These are phyloP conservation scores for Cerastis leucographa DNA, from an alignment of 2,888 invertebrate genomes.

Conservation along the genomic window DNA sequence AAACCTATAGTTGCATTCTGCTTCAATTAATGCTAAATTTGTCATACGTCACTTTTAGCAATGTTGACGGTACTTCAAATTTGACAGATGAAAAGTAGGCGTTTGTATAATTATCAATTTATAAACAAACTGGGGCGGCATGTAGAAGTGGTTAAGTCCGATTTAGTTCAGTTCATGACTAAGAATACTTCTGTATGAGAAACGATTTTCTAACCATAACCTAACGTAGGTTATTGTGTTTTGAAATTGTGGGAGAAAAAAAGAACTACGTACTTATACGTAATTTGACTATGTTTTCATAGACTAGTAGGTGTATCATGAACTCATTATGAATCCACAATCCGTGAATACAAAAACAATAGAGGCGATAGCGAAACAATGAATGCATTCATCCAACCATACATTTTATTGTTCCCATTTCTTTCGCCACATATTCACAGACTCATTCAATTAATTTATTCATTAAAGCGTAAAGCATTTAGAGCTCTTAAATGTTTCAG, in stretches of 20 bases:
- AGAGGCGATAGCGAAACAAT: conserved; percentile 77
- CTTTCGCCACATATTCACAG: conserved; percentile 65
- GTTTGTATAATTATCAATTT: too few relatives aligned
- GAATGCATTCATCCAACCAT: conserved; percentile 76
- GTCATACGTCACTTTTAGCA: too few relatives aligned
- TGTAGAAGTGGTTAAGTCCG: too few relatives aligned
- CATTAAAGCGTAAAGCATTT: conserved; percentile 64
- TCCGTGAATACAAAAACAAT: conserved; percentile 71
- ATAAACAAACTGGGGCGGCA: too few relatives aligned
- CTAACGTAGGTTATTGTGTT: not conserved
- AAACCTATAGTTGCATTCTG: too few relatives aligned
- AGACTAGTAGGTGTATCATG: conserved; percentile 33
- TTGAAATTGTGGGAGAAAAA: not conserved
- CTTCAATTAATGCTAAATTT: too few relatives aligned
- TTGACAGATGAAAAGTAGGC: too few relatives aligned
- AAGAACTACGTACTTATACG: conserved; percentile 2
- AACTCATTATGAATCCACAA: conserved; percentile 78
- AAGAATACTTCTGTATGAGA: not conserved
- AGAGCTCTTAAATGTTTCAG: conserved; percentile 36
- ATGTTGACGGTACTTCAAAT: too few relatives aligned
- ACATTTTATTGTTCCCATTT: conserved; percentile 66
- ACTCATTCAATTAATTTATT: conserved; percentile 71
- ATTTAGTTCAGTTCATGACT: too few relatives aligned
- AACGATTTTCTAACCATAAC: not conserved
- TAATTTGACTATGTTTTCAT: not conserved